Evolutionary conservation across 2,888 invertebrate species (phyloP).

Genomic region (Thalpophila matura): DNA sequence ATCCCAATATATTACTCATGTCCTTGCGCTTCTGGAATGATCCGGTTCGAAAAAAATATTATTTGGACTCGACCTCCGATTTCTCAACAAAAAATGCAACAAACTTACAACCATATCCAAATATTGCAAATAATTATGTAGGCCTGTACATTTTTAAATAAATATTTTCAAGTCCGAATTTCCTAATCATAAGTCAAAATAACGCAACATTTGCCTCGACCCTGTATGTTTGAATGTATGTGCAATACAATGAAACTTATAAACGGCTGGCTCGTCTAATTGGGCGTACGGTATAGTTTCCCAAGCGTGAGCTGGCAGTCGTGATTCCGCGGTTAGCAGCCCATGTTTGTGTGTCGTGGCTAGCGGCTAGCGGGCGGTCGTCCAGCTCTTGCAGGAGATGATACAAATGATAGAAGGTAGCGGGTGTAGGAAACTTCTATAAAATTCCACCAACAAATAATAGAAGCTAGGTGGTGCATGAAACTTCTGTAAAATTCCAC

Average conservation of each 20-base stretch:
- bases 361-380: conserved; percentile 43
- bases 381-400: conserved; percentile 30
- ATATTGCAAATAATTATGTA: conserved; percentile 11
- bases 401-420: conserved; percentile 33
- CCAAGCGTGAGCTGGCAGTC: conserved; percentile 62
- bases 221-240: conserved; percentile 26
- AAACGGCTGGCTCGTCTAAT: conserved; percentile 36
- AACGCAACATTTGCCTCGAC: conserved; percentile 30
- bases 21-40: background rate
- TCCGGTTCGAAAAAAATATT: too few species aligned
- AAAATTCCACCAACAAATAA: too few species aligned
- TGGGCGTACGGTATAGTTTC: conserved; percentile 59
- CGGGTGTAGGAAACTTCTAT: conserved; percentile 27
- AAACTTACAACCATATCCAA: too few species aligned
- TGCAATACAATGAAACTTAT: conserved; percentile 44
- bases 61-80: background rate
- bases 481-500: too few species aligned
- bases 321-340: conserved; percentile 74
- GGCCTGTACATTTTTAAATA: background rate
- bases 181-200: conserved; percentile 12
- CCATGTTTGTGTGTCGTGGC: conserved; percentile 70
- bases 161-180: conserved; percentile 13
- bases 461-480: too few species aligned
- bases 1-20: conserved; percentile 5
- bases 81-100: conserved; percentile 11